phyloP scores from a whole-genome alignment of 2,797 vertebrate species.

The Sebastiscus tertius region DNA sequence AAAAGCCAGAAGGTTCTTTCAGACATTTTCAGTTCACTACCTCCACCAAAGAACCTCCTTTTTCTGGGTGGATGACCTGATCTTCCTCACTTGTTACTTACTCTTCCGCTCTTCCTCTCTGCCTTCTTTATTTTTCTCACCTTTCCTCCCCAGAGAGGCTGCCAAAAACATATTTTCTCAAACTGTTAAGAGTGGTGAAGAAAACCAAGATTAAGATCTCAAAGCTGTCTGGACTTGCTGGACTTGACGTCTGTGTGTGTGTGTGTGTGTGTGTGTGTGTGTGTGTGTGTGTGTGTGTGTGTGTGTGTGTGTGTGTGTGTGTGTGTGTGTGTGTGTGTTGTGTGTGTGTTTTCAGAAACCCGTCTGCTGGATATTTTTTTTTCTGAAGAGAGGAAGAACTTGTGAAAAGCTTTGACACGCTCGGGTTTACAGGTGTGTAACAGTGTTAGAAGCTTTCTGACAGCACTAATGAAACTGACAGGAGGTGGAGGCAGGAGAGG shows the following conservation, averaged over 20 bases:
- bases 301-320: too few species aligned
- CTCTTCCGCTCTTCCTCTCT: constrained; percentile 50
- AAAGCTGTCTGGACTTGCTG: constrained; percentile 53
- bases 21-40: constrained; percentile 30
- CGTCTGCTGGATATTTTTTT: background rate
- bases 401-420: constrained; percentile 78
- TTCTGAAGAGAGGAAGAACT: constrained; percentile 36
- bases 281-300: too few species aligned
- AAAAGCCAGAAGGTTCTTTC: constrained; percentile 7
- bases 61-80: constrained; percentile 55
- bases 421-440: constrained; percentile 73
- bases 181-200: constrained; percentile 59
- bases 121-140: constrained; percentile 61
- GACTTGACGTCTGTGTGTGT: constrained; percentile 3
- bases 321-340: too few species aligned
- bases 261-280: background rate
- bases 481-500: constrained; percentile 10
- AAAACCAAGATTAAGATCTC: constrained; percentile 72
- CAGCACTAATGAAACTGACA: constrained; percentile 59
- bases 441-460: constrained; percentile 66
- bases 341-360: constrained; percentile 25
- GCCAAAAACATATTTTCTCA: constrained; percentile 68
- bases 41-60: constrained; percentile 24
- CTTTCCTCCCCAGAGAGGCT: constrained; percentile 51
- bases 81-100: constrained; percentile 67